Evolutionary conservation across 2,888 invertebrate genomes (phyloP), one percentile per base, ranked within the genome.

Genomic region (Sacculina carcini): DNA sequence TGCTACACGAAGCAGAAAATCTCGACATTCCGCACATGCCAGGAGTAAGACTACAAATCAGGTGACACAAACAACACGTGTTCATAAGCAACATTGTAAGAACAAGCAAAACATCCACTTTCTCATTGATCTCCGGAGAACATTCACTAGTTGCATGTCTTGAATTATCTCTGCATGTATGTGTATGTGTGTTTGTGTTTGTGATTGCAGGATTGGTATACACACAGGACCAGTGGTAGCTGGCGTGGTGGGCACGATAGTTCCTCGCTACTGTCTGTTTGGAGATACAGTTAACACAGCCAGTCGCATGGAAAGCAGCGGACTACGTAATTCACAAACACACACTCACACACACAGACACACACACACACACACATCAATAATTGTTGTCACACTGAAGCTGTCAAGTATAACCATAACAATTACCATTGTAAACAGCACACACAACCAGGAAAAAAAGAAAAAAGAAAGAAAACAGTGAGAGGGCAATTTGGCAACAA

Each of bases 231-330:
- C 84, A 1, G 83, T 83, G 32, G 85, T 85, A 5, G 86, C 83
- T 0, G 86, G 86, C 1, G 79, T 87, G 23, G 79, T 87, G 0
- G 87, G 87, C 0, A 67, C 79, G 36, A 80, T 83, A 61, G 76
- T 83, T 50, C 85, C 84, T 0, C 72, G 85, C 58, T 86, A 84
- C 64, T 87, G 86, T 60, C 75, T 89, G 47, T 87, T 87, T 56
- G 87, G 87, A 0, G 86, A 86, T 63, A 82, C 86, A 0, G 83
- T 89, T 19, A 89, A 89, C 63, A 86, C 84, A 0, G 87, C 87
- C 2, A 83, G 86, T 3, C 72, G 87, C 53, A 86, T 87, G 85
- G 86, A 87, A 63, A 73, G 76, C 1, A 71, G 72, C 23, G 72
- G 75, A 58, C 61, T 68, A 64, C 52, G 54, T 54, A 21, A 44